phyloP scores from a whole-genome alignment of 2,888 invertebrate species.

The Ormyrus nitidulus region DNA sequence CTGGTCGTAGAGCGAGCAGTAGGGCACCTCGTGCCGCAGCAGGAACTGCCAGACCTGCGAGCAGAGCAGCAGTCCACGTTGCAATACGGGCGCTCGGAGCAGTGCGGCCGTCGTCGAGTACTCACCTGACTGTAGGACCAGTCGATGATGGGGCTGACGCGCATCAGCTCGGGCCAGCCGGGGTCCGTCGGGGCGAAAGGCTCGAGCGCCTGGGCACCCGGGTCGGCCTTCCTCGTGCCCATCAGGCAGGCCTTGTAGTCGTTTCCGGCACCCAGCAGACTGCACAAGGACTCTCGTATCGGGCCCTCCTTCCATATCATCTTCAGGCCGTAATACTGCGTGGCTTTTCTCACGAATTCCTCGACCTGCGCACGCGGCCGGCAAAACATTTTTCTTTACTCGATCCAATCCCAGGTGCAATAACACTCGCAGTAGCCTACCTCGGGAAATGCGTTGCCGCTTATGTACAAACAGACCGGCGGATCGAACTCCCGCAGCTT shows the following conservation, averaged over 20 bases:
- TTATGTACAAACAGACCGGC: constrained; percentile 88
- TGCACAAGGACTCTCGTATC: constrained; percentile 84
- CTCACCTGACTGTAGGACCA: constrained; percentile 88
- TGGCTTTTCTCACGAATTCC: constrained; percentile 85
- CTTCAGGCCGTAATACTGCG: constrained; percentile 84
- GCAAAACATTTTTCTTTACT: too few species aligned
- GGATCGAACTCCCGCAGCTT: constrained; percentile 74
- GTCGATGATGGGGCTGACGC: constrained; percentile 92
- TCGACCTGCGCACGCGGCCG: constrained; percentile 77
- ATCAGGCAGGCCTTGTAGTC: constrained; percentile 90
- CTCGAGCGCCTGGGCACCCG: constrained; percentile 82
- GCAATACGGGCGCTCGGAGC: neutral
- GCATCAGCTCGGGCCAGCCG: constrained; percentile 92
- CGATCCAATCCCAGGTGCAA: too few species aligned
- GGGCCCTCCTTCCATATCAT: constrained; percentile 82
- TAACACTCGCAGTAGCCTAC: constrained; percentile 57
- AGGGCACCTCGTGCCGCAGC: constrained; percentile 86
- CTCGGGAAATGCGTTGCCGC: constrained; percentile 89
- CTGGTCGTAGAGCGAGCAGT: constrained; percentile 92
- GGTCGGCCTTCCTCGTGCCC: constrained; percentile 94
- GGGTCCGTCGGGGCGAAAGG: constrained; percentile 89
- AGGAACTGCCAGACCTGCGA: constrained; percentile 90
- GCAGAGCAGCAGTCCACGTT: neutral
- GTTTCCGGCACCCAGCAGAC: constrained; percentile 80
- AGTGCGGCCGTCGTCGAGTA: too few species aligned